Conservation (phyloP, 2,888 invertebrate species). For the Xylota segnis region DNA sequence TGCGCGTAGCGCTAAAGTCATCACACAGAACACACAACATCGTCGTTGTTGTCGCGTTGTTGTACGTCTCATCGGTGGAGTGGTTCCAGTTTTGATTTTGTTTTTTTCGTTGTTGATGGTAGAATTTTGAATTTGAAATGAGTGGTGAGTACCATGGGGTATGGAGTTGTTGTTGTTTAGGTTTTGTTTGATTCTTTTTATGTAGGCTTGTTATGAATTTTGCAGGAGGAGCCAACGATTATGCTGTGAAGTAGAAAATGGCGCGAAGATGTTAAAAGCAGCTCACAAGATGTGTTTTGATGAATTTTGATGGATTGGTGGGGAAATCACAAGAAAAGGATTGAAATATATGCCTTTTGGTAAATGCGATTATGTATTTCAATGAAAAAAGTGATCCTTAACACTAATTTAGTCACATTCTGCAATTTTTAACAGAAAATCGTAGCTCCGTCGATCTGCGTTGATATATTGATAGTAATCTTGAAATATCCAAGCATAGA, state of each 20-base stretch:
- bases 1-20: slow-evolving; percentile 59
- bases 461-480: too few species aligned
- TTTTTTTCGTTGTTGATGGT: neutral
- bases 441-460: too few species aligned
- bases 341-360: too few species aligned
- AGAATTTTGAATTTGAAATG: slow-evolving; percentile 43
- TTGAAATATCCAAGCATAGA: too few species aligned
- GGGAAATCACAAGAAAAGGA: too few species aligned
- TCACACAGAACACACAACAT: slow-evolving; percentile 29
- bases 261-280: slow-evolving; percentile 18
- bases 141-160: neutral
- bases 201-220: slow-evolving; percentile 24
- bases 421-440: too few species aligned
- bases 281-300: too few species aligned
- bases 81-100: slow-evolving; percentile 50
- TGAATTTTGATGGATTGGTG: too few species aligned
- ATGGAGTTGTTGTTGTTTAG: slow-evolving; percentile 2
- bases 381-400: too few species aligned
- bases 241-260: slow-evolving; percentile 41
- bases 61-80: slow-evolving; percentile 15
- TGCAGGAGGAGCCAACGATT: slow-evolving; percentile 48
- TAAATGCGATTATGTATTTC: too few species aligned
- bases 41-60: slow-evolving; percentile 4
- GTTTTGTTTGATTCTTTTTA: neutral
- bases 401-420: too few species aligned